Evolutionary conservation across 2,888 invertebrate genomes (phyloP).

Genomic region (Microctonus brassicae): DNA sequence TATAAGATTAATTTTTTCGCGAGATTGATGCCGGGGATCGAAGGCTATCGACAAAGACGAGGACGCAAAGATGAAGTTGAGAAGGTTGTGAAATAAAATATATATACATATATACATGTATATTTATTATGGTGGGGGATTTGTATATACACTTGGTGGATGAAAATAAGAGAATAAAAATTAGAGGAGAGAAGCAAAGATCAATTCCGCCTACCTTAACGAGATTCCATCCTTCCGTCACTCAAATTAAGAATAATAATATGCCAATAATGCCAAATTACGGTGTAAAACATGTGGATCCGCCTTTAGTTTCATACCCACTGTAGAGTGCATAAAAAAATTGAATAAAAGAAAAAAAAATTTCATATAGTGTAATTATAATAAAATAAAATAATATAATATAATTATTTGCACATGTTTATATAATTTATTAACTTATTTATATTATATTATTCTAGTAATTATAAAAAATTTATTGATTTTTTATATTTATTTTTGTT

Average conservation of each 20-base stretch:
- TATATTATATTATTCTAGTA: too few relatives aligned
- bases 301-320: conserved; percentile 40
- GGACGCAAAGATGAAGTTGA: conserved; percentile 32
- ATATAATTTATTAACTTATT: not conserved
- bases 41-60: conserved; percentile 54
- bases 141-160: not conserved
- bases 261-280: conserved; percentile 67
- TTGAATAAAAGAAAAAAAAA: not conserved
- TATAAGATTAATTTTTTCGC: conserved; percentile 68
- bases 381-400: not conserved
- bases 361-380: not conserved
- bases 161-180: conserved; percentile 2
- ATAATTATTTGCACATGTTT: not conserved
- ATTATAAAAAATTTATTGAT: too few relatives aligned
- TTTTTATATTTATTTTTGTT: not conserved
- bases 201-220: conserved; percentile 67
- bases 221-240: conserved; percentile 68
- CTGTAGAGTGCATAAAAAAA: not conserved
- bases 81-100: conserved; percentile 16
- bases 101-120: not conserved
- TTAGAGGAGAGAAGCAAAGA: conserved; percentile 29
- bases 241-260: conserved; percentile 68
- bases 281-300: conserved; percentile 48
- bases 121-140: conserved; percentile 3
- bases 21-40: conserved; percentile 69